Evolutionary conservation across 2,888 invertebrate genomes (phyloP), one percentile per base, ranked within the genome.

Genomic region (Cynaeus angustus): DNA sequence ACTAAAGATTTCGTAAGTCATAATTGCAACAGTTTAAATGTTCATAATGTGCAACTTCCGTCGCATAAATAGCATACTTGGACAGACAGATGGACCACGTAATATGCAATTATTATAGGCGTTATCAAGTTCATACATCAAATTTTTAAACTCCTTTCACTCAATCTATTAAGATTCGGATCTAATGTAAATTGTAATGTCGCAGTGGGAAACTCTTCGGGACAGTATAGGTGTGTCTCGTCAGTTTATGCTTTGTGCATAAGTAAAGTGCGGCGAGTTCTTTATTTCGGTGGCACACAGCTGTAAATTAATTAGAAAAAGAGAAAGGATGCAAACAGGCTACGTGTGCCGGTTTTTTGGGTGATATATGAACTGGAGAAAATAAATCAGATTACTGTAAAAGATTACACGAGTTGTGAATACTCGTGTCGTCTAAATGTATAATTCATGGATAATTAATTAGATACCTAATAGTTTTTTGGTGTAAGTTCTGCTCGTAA

Each of bases 101-200:
- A 50, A 50, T 50, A 21, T 16, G 6, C 12, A 46, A 50, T 50
- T 16, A 50, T 46, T n/a, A 33, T 12, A 10, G 37, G 10, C 26
- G 38, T 59, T 59, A 59, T 59, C 59, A 46, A 13, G 38, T 59
- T 59, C 46, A 46, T 46, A 30, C 46, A 59, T 59, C 59, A 10
- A 59, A 59, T n/a, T 59, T 59, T 59, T 33, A n/a, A 46, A 16
- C 9, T 41, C 46, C 59, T 59, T 59, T 59, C 59, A 46, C 59
- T 59, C 16, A 41, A 41, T 41, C 16, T 26, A 16, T 12, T 13
- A 21, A 58, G 56, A 58, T 58, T 43, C 16, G 8, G 28, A 58
- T 58, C 56, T 58, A 58, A 58, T 58, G 56, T 26, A 43, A 58
- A 58, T 45, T 43, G 13, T 43, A 59, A 46, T 59, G 59, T 59